A percentile compares a stretch with the other conserved stretches of the same genome.
Evolutionary conservation across 2,888 invertebrate genomes (phyloP).

Genomic region (Sceliomorpha sp.): DNA sequence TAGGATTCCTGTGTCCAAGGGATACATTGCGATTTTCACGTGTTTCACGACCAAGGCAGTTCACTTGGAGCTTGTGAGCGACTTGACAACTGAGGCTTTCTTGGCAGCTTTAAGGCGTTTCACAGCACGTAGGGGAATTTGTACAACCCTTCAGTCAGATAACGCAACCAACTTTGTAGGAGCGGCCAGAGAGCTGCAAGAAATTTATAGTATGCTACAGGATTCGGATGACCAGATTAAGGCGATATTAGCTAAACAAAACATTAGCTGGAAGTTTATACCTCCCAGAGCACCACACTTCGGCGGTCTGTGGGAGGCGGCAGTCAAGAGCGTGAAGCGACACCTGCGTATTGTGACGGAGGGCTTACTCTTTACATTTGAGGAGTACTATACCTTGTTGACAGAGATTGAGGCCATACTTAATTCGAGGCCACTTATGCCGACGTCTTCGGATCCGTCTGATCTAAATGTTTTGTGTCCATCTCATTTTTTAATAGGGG

Average conservation of each 20-base stretch:
- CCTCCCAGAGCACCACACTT: slow-evolving; percentile 34
- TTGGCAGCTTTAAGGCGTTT: slow-evolving; percentile 37
- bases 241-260: background rate
- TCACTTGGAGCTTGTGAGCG: slow-evolving; percentile 56
- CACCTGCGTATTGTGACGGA: slow-evolving; percentile 2
- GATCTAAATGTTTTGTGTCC: slow-evolving; percentile 58
- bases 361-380: slow-evolving; percentile 28
- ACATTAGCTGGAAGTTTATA: slow-evolving; percentile 33
- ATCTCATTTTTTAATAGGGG: slow-evolving; percentile 59
- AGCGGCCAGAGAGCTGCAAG: slow-evolving; percentile 19
- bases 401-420: slow-evolving; percentile 54
- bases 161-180: slow-evolving; percentile 41
- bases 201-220: slow-evolving; percentile 3
- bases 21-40: slow-evolving; percentile 56
- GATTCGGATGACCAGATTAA: slow-evolving; percentile 1
- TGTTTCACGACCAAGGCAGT: slow-evolving; percentile 54
- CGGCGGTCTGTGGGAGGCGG: slow-evolving; percentile 12
- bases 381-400: slow-evolving; percentile 55
- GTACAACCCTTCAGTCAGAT: slow-evolving; percentile 15
- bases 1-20: slow-evolving; percentile 31
- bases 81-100: slow-evolving; percentile 30
- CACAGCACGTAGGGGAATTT: slow-evolving; percentile 28
- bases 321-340: slow-evolving; percentile 11
- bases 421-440: slow-evolving; percentile 47
- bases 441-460: slow-evolving; percentile 21